Percentiles rank a stretch among this genome's conserved stretches.
Conservation (phyloP, 2,888 invertebrate genomes). For the Nomada ferruginata region DNA sequence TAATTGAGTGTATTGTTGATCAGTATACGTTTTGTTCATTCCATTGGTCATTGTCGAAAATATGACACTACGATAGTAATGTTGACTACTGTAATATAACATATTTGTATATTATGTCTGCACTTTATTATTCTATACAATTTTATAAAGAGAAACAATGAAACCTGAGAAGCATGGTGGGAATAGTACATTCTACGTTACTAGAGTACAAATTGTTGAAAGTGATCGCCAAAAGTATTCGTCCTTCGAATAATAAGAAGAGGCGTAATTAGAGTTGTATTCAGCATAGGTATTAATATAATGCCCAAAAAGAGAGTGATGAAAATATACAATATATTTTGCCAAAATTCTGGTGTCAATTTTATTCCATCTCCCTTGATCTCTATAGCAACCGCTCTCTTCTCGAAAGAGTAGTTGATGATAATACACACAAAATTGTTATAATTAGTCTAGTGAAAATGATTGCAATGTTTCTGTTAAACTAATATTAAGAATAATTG, state of each 20-base stretch:
- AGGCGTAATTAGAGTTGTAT: constrained; percentile 49
- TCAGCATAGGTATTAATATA: constrained; percentile 50
- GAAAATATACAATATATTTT: constrained; percentile 64
- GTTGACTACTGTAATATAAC: constrained; percentile 12
- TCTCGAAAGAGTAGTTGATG: no score
- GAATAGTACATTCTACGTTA: constrained; percentile 60
- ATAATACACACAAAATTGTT: no score
- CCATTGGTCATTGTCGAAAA: constrained; percentile 58
- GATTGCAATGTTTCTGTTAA: no score
- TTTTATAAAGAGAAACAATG: not conserved
- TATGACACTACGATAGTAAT: constrained; percentile 5
- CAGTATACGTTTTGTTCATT: constrained; percentile 65
- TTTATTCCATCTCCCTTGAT: not conserved
- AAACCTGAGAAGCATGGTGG: constrained; percentile 33
- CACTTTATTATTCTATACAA: constrained; percentile 6
- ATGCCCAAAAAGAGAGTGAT: constrained; percentile 38
- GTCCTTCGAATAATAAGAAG: constrained; percentile 33
- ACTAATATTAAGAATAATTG: no score
- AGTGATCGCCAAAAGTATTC: constrained; percentile 53
- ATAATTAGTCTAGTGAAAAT: no score
- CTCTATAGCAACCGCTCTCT: no score
- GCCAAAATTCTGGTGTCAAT: constrained; percentile 7
- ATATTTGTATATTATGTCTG: constrained; percentile 1
- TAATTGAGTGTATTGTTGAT: constrained; percentile 11
- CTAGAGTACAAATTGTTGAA: constrained; percentile 65